Evolutionary conservation across 2,888 invertebrate genomes (phyloP).

Genomic region (Volucella inflata): DNA sequence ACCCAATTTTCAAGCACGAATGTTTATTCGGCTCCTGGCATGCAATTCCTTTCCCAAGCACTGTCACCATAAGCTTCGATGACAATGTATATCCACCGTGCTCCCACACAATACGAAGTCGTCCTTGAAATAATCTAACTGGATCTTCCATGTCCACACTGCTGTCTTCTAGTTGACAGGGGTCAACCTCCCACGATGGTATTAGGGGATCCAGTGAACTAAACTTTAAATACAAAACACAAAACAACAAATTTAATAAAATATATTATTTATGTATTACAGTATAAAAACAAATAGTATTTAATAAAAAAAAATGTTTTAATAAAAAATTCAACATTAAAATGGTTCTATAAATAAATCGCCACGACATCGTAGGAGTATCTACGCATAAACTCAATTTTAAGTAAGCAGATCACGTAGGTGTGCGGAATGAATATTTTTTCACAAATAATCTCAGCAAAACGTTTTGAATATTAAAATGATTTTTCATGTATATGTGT

Average conservation of each 20-base stretch:
- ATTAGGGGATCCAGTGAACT: constrained; percentile 82
- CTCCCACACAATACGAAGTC: constrained; percentile 85
- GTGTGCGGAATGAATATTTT: constrained; percentile 59
- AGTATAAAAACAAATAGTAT: too few relatives aligned
- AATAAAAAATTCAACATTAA: constrained; percentile 24
- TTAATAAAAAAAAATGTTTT: neutral
- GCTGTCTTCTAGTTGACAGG: constrained; percentile 84
- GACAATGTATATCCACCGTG: constrained; percentile 80
- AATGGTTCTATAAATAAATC: constrained; percentile 30
- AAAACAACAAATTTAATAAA: constrained; percentile 17
- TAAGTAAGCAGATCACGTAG: constrained; percentile 57
- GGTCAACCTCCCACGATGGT: constrained; percentile 85
- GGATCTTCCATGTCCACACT: constrained; percentile 85
- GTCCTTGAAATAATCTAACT: constrained; percentile 85
- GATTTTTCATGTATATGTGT: neutral
- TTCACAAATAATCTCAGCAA: constrained; percentile 39
- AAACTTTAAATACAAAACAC: constrained; percentile 78
- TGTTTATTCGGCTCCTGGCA: constrained; percentile 81
- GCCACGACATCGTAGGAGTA: constrained; percentile 19
- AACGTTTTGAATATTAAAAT: constrained; percentile 40
- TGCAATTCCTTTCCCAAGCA: constrained; percentile 82
- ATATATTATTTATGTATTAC: constrained; percentile 2
- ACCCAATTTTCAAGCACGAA: constrained; percentile 83
- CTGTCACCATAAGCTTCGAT: constrained; percentile 83
- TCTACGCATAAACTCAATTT: constrained; percentile 21